Conservation (phyloP, 2,113 vertebrate species). For the Oreamnos americanus region DNA sequence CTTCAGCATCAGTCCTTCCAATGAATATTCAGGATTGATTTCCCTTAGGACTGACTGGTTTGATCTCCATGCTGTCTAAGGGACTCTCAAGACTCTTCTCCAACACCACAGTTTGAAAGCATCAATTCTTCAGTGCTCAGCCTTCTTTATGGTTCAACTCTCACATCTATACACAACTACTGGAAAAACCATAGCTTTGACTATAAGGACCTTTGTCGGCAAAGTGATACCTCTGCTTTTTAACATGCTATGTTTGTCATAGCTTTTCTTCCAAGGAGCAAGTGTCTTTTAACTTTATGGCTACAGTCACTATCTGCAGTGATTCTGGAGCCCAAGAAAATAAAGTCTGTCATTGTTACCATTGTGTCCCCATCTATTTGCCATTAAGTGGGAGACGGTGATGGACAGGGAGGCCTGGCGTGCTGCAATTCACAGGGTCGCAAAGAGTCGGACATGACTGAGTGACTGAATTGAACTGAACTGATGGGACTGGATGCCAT, state of each 20-base stretch:
- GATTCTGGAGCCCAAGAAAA: neutral
- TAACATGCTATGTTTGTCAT: neutral
- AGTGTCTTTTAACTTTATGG: neutral
- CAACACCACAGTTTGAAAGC: neutral
- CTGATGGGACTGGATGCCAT: neutral
- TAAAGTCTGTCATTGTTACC: neutral
- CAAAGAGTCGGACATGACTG: too few relatives aligned
- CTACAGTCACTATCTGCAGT: neutral
- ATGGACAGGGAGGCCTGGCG: too few relatives aligned
- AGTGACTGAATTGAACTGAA: too few relatives aligned
- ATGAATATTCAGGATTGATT: neutral
- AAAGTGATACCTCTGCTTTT: neutral
- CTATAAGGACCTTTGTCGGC: neutral
- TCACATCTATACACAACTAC: neutral
- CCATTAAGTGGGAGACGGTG: neutral
- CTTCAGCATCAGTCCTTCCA: neutral
- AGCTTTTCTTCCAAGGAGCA: neutral
- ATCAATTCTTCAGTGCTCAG: neutral
- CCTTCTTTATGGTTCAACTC: neutral
- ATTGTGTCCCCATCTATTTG: neutral
- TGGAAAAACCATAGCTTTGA: neutral
- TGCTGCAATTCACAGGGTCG: too few relatives aligned
- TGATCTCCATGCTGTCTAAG: neutral
- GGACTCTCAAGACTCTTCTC: neutral
- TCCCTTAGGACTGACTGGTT: neutral